Percentiles rank a stretch among this genome's conserved stretches.
phyloP scores from a whole-genome alignment of 1,140 invertebrate species.

The Diuraphis noxia region DNA sequence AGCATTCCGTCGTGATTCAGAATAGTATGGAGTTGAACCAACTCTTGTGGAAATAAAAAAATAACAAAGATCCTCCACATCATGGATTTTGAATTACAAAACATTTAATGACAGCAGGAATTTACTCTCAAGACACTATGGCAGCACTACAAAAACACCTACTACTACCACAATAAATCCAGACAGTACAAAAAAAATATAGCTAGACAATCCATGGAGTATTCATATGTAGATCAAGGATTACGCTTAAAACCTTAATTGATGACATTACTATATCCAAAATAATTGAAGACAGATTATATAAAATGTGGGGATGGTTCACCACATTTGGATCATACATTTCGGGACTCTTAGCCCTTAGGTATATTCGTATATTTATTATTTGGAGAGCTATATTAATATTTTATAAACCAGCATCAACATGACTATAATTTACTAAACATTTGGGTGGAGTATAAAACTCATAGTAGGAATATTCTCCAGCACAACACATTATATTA shows the following conservation, averaged over 20 bases:
- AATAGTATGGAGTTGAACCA: neutral
- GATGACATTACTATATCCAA: neutral
- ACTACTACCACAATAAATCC: neutral
- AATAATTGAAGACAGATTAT: neutral
- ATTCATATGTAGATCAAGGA: neutral
- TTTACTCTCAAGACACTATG: neutral
- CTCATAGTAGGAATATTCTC: neutral
- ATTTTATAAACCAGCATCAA: neutral
- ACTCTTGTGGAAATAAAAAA: neutral
- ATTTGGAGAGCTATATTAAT: neutral
- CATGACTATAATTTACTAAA: neutral
- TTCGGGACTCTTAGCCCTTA: neutral
- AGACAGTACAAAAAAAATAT: neutral
- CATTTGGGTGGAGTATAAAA: neutral
- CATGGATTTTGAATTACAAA: neutral
- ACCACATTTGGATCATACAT: neutral
- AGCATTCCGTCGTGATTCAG: neutral
- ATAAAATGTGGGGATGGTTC: constrained; percentile 4
- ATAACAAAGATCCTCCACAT: neutral
- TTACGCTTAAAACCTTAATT: neutral
- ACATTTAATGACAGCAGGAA: neutral
- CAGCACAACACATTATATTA: neutral
- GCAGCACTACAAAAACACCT: neutral
- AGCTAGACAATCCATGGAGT: neutral
- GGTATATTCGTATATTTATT: neutral